A percentile compares a stretch with the other conserved stretches of the same genome.
These are phyloP conservation scores for Lepidurus couesii DNA, from an alignment of 1,140 invertebrate genomes.

Conservation along the genomic window DNA sequence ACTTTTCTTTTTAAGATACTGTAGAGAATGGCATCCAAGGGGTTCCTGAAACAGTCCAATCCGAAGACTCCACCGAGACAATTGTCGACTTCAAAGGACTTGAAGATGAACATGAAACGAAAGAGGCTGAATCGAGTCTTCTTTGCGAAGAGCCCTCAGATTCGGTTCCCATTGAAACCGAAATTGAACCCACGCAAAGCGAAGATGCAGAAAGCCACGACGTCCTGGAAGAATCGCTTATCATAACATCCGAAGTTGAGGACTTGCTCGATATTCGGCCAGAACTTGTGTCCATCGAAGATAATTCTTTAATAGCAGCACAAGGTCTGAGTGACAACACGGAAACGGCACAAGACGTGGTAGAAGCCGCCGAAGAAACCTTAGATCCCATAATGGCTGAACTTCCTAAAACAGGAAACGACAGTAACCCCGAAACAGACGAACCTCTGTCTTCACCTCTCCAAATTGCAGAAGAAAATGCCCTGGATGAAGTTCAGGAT, in stretches of 20 bases:
- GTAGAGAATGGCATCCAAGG: neutral
- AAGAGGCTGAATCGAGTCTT: neutral
- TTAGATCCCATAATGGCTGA: too few species aligned
- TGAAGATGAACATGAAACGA: neutral
- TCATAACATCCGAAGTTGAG: neutral
- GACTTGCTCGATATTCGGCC: neutral
- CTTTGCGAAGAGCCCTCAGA: neutral
- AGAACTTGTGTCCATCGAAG: neutral
- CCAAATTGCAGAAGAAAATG: neutral
- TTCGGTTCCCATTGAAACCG: neutral
- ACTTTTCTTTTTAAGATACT: neutral
- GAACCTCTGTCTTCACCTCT: too few species aligned
- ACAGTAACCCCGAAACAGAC: too few species aligned
- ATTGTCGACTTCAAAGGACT: neutral
- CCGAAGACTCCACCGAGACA: neutral
- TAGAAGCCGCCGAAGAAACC: too few species aligned
- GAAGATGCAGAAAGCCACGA: neutral
- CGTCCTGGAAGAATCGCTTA: neutral
- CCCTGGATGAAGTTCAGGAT: neutral
- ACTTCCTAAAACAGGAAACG: too few species aligned
- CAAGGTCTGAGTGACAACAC: neutral
- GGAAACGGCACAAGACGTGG: too few species aligned
- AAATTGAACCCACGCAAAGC: neutral
- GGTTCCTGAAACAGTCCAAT: neutral
- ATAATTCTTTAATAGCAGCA: neutral